Conservation (phyloP, 2,113 vertebrate species). For the Cyanoliseus patagonus region DNA sequence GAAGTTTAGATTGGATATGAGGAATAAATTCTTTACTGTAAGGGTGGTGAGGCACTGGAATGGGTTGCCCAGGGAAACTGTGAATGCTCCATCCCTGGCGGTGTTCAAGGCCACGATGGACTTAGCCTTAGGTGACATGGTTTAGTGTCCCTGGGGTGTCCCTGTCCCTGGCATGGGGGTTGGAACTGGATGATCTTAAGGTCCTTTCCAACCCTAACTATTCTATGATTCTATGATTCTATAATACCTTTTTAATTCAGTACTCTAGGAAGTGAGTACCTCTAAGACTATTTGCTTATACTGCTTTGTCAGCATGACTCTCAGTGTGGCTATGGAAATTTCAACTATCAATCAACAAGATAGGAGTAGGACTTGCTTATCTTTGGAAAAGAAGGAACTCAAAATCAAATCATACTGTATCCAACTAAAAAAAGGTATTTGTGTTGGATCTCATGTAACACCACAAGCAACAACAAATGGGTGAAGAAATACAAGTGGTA, state of each 20-base stretch:
- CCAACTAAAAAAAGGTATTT: not conserved
- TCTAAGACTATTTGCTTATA: not conserved
- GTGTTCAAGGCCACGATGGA: too few species aligned
- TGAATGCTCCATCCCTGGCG: too few species aligned
- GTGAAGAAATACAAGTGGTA: not conserved
- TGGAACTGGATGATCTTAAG: too few species aligned
- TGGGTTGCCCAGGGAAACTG: too few species aligned
- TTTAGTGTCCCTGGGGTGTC: too few species aligned
- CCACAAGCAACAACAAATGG: not conserved
- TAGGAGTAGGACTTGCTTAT: not conserved
- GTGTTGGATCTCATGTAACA: not conserved
- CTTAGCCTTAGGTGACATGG: too few species aligned
- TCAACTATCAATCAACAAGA: not conserved
- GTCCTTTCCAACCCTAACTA: too few species aligned
- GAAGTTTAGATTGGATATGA: too few species aligned
- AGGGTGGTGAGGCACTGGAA: too few species aligned
- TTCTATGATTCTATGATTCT: too few species aligned
- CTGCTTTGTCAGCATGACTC: constrained; percentile 18
- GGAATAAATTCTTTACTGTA: too few species aligned
- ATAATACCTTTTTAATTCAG: not conserved
- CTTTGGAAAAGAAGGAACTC: not conserved
- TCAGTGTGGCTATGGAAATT: not conserved
- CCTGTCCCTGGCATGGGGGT: too few species aligned
- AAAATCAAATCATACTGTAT: not conserved
- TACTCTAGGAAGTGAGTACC: not conserved